A percentile compares a stretch with the other conserved stretches of the same genome.
Conservation (phyloP, 2,113 vertebrate species). For the Stegastes partitus region DNA sequence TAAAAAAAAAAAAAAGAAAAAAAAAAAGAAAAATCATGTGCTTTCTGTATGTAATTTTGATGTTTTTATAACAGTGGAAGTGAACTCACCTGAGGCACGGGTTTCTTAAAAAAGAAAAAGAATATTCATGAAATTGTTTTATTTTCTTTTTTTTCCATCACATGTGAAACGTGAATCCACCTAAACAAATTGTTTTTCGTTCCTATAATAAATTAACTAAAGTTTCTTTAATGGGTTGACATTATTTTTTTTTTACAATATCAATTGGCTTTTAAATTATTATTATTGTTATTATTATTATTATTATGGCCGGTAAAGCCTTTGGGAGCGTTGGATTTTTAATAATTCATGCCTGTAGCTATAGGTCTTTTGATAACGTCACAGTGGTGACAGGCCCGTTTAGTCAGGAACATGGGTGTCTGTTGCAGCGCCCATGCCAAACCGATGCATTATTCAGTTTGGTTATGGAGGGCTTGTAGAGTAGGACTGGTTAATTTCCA, state of each 20-base stretch:
- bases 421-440: conserved; percentile 70
- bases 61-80: conserved; percentile 91
- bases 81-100: conserved; percentile 82
- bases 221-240: conserved; percentile 83
- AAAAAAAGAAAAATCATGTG: conserved; percentile 92
- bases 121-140: conserved; percentile 78
- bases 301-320: conserved; percentile 17
- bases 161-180: conserved; percentile 86
- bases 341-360: conserved; percentile 75
- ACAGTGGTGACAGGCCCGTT: conserved; percentile 80
- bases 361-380: conserved; percentile 77
- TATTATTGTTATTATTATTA: conserved; percentile 49
- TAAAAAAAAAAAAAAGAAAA: no score
- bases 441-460: conserved; percentile 77
- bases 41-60: conserved; percentile 86
- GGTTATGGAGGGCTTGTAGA: conserved; percentile 72
- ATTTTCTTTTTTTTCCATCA: conserved; percentile 73
- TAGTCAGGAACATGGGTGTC: conserved; percentile 73
- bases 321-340: conserved; percentile 48
- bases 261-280: conserved; percentile 40
- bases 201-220: conserved; percentile 87
- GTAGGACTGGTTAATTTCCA: conserved; percentile 69
- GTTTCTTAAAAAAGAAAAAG: conserved; percentile 71
- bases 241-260: conserved; percentile 54
- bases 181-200: conserved; percentile 83